Conservation (phyloP, 2,888 invertebrate genomes). For the Drosophila prostipennis region DNA sequence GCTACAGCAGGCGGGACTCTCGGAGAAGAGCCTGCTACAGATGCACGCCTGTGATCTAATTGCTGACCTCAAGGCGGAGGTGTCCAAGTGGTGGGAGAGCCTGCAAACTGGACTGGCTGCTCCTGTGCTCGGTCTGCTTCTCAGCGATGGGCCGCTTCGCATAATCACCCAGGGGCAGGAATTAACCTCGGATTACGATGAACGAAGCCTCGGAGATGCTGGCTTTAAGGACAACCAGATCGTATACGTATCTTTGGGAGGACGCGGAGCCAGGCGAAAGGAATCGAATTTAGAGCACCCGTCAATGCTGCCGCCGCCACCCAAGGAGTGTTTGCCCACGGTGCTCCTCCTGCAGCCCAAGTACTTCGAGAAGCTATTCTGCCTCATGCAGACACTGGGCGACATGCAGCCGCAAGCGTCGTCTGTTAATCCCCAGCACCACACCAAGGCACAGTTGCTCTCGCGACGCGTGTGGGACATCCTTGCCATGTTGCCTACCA, state of each 20-base stretch:
- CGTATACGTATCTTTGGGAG: conserved; percentile 95
- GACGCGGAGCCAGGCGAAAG: conserved; percentile 86
- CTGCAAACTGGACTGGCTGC: conserved; percentile 84
- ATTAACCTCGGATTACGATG: conserved; percentile 95
- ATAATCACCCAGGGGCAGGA: conserved; percentile 98
- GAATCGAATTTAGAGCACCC: conserved; percentile 88
- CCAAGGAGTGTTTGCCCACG: conserved; percentile 93
- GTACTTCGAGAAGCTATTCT: conserved; percentile 96
- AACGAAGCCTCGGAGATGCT: conserved; percentile 94
- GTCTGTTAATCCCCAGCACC: conserved; percentile 86
- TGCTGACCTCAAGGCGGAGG: conserved; percentile 96
- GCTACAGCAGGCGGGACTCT: conserved; percentile 94
- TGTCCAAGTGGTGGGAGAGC: conserved; percentile 97
- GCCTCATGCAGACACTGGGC: conserved; percentile 94
- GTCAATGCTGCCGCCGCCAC: conserved; percentile 93
- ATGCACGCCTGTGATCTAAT: conserved; percentile 94
- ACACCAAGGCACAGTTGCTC: conserved; percentile 94
- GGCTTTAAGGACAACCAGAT: conserved; percentile 97
- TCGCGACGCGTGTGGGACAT: conserved; percentile 98
- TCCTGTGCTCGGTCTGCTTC: conserved; percentile 88
- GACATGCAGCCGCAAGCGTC: conserved; percentile 92
- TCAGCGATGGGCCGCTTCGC: conserved; percentile 93
- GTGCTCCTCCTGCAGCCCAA: conserved; percentile 92
- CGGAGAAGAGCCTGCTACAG: conserved; percentile 92
- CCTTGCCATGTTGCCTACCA: conserved; percentile 94